These are phyloP conservation scores for Dicyrtoma fusca DNA, from an alignment of 2,888 invertebrate species.

Conservation along the genomic window DNA sequence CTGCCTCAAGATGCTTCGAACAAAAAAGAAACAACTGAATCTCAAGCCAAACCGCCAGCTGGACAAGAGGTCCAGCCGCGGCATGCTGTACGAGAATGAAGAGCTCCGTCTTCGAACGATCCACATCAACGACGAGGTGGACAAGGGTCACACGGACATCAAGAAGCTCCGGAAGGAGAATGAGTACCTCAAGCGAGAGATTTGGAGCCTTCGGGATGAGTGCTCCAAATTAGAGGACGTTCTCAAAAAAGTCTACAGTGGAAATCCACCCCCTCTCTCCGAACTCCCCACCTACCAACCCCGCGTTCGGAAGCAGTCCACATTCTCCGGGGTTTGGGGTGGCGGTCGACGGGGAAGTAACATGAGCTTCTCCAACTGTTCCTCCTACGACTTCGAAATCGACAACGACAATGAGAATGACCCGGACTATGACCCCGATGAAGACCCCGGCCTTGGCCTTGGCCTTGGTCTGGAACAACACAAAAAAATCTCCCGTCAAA, in stretches of 20 bases:
- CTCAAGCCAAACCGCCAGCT: conserved; percentile 86
- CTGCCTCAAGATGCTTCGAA: conserved; percentile 73
- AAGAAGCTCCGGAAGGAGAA: conserved; percentile 86
- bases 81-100: conserved; percentile 93
- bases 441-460: background rate
- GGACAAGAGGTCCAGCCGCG: conserved; percentile 87
- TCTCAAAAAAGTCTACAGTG: conserved; percentile 61
- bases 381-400: conserved; percentile 17
- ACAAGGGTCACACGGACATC: conserved; percentile 86
- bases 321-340: conserved; percentile 25
- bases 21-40: conserved; percentile 82
- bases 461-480: too few relatives aligned
- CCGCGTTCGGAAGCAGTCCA: conserved; percentile 19
- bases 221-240: conserved; percentile 83
- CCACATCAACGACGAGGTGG: conserved; percentile 90
- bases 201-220: conserved; percentile 84
- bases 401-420: conserved; percentile 16
- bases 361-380: conserved; percentile 21
- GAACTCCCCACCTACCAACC: conserved; percentile 33
- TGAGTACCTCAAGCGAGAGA: conserved; percentile 82
- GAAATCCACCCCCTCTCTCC: background rate
- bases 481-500: too few relatives aligned
- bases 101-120: conserved; percentile 85
- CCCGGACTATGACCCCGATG: background rate
- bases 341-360: conserved; percentile 7